Conservation (phyloP, 1,140 invertebrate genomes). For the Tetramorium parvispinum region DNA sequence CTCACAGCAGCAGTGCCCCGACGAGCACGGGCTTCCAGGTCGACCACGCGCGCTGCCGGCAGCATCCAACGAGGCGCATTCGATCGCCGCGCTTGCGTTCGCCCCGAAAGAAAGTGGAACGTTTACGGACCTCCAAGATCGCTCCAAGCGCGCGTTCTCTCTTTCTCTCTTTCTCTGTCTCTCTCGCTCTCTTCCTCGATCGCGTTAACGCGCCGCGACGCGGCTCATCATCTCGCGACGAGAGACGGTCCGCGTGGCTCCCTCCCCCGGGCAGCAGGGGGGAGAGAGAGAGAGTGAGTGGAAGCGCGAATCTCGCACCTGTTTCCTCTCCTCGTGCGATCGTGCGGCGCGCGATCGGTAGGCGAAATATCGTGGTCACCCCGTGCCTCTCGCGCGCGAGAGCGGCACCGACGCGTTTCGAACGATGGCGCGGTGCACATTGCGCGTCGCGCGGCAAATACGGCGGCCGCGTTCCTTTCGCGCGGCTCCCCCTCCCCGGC, state of each 20-base stretch:
- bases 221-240: slow-evolving; percentile 9
- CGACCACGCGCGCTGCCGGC: slow-evolving; percentile 31
- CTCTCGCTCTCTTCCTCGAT: neutral
- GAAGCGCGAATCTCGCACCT: no score
- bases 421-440: slow-evolving; percentile 79
- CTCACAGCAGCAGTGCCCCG: slow-evolving; percentile 58
- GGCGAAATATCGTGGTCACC: neutral
- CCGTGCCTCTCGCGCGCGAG: neutral
- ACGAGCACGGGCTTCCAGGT: slow-evolving; percentile 49
- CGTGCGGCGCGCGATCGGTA: neutral
- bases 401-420: slow-evolving; percentile 71
- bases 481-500: neutral
- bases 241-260: neutral
- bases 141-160: neutral
- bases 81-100: slow-evolving; percentile 11
- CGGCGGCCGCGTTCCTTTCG: slow-evolving; percentile 56
- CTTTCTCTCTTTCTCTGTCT: neutral
- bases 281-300: no score
- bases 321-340: neutral
- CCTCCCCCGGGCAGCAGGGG: neutral
- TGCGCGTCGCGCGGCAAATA: slow-evolving; percentile 74
- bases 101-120: neutral
- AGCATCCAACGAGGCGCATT: slow-evolving; percentile 58
- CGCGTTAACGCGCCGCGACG: slow-evolving; percentile 10
- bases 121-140: no score